These are phyloP conservation scores for Prinia subflava DNA, from an alignment of 2,113 vertebrate species.

Conservation along the genomic window DNA sequence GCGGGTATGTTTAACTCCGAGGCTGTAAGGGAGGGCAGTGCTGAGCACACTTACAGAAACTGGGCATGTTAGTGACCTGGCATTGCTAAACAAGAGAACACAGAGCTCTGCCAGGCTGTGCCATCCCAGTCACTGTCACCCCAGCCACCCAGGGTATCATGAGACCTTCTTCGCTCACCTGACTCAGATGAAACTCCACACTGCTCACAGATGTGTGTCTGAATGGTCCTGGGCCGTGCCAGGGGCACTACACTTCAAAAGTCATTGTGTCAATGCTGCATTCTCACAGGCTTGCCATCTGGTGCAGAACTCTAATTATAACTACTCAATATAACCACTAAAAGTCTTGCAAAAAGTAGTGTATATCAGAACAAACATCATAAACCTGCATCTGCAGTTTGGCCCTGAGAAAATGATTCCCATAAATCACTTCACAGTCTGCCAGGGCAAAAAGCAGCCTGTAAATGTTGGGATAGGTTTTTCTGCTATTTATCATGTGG, in stretches of 20 bases:
- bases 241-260: background rate
- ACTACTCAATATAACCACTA: background rate
- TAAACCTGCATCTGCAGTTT: background rate
- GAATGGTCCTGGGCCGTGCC: background rate
- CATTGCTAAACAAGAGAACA: background rate
- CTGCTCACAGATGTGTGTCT: background rate
- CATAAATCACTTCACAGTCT: background rate
- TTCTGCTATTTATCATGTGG: background rate
- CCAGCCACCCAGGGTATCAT: background rate
- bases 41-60: background rate
- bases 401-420: background rate
- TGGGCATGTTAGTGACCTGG: background rate
- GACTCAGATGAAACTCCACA: background rate
- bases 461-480: background rate
- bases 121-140: background rate
- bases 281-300: background rate
- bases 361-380: accelerated
- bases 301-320: background rate
- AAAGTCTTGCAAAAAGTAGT: background rate
- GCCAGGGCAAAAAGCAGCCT: background rate
- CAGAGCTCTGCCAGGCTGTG: background rate
- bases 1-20: background rate
- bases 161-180: background rate
- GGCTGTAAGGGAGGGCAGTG: background rate
- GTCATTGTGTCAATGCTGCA: background rate